These are phyloP conservation scores for Colostygia pectinataria DNA, from an alignment of 2,888 invertebrate genomes.

Conservation along the genomic window DNA sequence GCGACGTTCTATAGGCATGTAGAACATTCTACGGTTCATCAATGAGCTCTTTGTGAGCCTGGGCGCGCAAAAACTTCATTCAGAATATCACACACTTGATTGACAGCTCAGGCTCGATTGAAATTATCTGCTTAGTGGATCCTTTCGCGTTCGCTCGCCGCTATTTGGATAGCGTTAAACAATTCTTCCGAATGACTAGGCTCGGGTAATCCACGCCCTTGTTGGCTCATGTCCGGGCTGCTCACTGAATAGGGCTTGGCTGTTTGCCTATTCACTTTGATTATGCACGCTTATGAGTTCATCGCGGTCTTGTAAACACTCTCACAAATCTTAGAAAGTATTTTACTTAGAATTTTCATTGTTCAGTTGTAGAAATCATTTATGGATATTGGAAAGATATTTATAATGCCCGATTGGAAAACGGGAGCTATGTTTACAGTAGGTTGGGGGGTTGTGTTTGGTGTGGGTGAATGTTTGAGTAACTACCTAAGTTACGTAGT, in stretches of 20 bases:
- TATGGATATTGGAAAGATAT: constrained; percentile 15
- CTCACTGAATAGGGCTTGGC: constrained; percentile 53
- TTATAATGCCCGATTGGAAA: constrained; percentile 9
- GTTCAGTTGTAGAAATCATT: constrained; percentile 17
- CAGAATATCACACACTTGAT: constrained; percentile 62
- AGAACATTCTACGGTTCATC: constrained; percentile 37
- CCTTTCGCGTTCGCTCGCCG: constrained; percentile 66
- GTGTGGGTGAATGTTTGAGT: neutral
- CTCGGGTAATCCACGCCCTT: constrained; percentile 66
- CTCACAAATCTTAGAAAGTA: constrained; percentile 31
- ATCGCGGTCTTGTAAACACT: constrained; percentile 49
- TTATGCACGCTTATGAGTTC: constrained; percentile 69
- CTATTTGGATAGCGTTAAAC: constrained; percentile 81
- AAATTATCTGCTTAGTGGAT: constrained; percentile 80
- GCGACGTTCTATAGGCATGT: constrained; percentile 36
- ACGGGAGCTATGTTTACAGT: constrained; percentile 13
- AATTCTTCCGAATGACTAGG: constrained; percentile 77
- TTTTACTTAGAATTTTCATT: constrained; percentile 22
- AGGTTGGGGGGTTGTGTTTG: neutral
- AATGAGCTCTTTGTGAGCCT: constrained; percentile 48
- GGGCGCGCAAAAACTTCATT: constrained; percentile 51
- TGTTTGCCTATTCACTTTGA: constrained; percentile 74
- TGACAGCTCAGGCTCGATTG: constrained; percentile 70
- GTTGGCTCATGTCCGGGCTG: constrained; percentile 59
- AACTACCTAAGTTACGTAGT: neutral